Evolutionary conservation across 2,113 vertebrate species (phyloP), one percentile per base, ranked within the genome.

Genomic region (Larimichthys crocea): DNA sequence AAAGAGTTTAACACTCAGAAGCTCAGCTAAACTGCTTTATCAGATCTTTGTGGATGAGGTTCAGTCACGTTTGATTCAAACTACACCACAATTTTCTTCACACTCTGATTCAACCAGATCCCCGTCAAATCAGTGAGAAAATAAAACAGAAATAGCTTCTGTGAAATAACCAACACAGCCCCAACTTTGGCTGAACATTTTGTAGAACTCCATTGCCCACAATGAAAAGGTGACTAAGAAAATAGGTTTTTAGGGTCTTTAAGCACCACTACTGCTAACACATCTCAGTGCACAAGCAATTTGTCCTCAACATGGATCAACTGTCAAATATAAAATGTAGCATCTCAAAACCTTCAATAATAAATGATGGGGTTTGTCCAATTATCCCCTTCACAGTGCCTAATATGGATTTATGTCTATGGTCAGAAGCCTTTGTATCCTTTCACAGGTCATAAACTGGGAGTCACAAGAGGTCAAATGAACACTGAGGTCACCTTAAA

Each of bases 331-430:
- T 65, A 52, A 79, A 79, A 79, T 60, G 46, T 48, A 79, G 60
- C 72, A 15, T 86, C 66, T 69, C 40, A 53, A 57, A 71, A 17
- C 3, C 40, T 84, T 74, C 68, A 79, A 76, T 81, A 73, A 62
- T 75, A 74, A 86, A 82, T 82, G 75, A 88, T 56, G 14, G 62
- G 60, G 48, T n/a, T 29, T 52, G 19, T 84, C 74, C 76, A 89
- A 89, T 90, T 88, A 89, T 86, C 73, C 40, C 31, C 19, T 50
- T 59, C 74, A 80, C 46, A 60, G 7, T 50, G 42, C 61, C 74
- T 91, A 92, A 92, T 88, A 82, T 87, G 80, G 90, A 93, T 94
- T 92, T 86, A 92, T 91, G 76, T 66, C 55, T 53, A 17, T 71
- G 50, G 61, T 78, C 52, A 42, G 72, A 75, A 61, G 72, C 68